Conservation (phyloP, 2,888 invertebrate genomes). For the Caenorhabditis angaria region DNA sequence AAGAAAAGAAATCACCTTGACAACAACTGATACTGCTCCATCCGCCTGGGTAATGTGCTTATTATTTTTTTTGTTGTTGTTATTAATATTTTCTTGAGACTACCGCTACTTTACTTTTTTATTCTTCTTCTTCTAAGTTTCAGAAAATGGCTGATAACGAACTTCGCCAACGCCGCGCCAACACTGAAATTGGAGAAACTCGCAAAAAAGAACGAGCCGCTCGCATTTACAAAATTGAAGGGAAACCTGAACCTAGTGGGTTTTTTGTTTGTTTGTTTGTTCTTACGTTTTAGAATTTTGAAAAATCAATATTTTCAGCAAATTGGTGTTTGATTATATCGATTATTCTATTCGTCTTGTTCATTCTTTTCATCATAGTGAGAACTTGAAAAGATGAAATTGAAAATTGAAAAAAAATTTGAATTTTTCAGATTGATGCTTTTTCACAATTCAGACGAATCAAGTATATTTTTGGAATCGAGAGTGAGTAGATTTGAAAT, state of each 20-base stretch:
- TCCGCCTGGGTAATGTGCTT: not conserved
- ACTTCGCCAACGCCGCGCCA: constrained; percentile 27
- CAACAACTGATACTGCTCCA: not conserved
- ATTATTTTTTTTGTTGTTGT: not conserved
- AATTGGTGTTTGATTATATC: constrained; percentile 16
- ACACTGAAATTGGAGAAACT: constrained; percentile 14
- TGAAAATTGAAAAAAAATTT: not conserved
- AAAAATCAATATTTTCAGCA: constrained; percentile 10
- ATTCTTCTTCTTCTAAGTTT: not conserved
- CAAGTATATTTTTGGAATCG: constrained; percentile 15
- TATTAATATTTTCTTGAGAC: not conserved
- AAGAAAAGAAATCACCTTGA: not conserved
- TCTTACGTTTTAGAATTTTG: not conserved
- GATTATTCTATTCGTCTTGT: constrained; percentile 10
- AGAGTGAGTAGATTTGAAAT: not conserved
- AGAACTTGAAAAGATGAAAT: not conserved
- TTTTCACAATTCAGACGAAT: constrained; percentile 15
- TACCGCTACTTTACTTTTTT: not conserved
- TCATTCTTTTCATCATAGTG: constrained; percentile 17
- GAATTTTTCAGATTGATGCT: constrained; percentile 21
- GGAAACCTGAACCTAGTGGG: constrained; percentile 30
- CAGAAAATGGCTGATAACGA: constrained; percentile 35
- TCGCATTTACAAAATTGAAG: constrained; percentile 36
- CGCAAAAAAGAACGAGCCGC: constrained; percentile 25
- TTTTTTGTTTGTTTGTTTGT: constrained; percentile 5